Evolutionary conservation across 1,140 invertebrate genomes (phyloP), one percentile per base, ranked within the genome.

Genomic region (Ooceraea biroi): DNA sequence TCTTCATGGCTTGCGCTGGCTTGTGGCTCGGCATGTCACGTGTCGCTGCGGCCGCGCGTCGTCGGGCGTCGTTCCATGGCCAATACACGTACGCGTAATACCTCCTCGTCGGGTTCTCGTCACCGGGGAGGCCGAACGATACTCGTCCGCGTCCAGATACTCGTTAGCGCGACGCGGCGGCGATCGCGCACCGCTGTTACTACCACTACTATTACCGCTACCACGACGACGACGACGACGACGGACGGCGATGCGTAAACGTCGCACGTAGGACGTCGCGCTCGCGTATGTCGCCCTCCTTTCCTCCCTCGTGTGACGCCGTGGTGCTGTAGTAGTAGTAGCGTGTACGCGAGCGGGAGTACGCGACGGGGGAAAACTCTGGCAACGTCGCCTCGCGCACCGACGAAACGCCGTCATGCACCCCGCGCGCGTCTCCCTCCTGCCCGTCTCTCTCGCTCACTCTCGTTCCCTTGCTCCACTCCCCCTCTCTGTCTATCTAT

Each of bases 341-440:
- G 44, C 44, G 60, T 36, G 50, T 57, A 55, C n/a, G 41, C 57
- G 36, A 73, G 55, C 7, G 52, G 66, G 73, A 80, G 65, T 57
- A 84, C 74, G 80, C 76, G 85, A 90, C 83, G 86, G 90, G 86
- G 90, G n/a, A 76, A 86, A 89, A 87, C 91, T 89, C 88, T 91
- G 92, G 92, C 91, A 92, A 93, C 92, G 90, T 92, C 89, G 92
- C 91, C 89, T 88, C 72, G 84, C 68, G 82, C 63, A 52, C 82
- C 78, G 73, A 83, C 78, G 73, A 83, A 66, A 65, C 80, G 55
- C 66, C 82, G 76, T 80, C 76, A 46, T 80, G 57, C 76, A 71
- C 76, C 85, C 78, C 83, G 60, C 82, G 76, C 44, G 27, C 72
- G 19, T 60, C 22, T 50, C 58, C 22, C 60, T 58, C 48, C 44